Conservation (phyloP, 1,140 invertebrate species). For the Oedothorax gibbosus region DNA sequence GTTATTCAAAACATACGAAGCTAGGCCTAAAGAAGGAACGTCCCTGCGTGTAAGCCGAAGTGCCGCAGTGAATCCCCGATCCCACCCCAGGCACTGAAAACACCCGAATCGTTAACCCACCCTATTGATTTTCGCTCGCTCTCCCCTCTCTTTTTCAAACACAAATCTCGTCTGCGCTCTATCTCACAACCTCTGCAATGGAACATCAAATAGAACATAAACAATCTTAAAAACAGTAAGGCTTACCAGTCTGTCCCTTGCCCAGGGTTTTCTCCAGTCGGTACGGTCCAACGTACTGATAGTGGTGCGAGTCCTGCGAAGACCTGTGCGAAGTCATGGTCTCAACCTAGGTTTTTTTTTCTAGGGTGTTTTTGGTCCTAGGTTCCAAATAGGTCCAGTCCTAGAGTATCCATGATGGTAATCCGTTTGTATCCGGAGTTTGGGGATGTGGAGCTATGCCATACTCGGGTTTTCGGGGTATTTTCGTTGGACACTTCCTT, state of each 20-base stretch:
- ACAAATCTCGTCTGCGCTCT: too few relatives aligned
- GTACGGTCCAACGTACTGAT: slow-evolving; percentile 97
- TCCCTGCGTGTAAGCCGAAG: slow-evolving; percentile 19
- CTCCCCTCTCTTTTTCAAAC: too few relatives aligned
- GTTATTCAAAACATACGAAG: background rate
- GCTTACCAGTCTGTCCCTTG: slow-evolving; percentile 97
- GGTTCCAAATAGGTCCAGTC: slow-evolving; percentile 52
- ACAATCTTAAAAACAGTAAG: slow-evolving; percentile 40
- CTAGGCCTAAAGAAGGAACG: slow-evolving; percentile 36
- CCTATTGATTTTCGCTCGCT: too few relatives aligned
- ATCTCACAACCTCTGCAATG: background rate
- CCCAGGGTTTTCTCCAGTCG: slow-evolving; percentile 98
- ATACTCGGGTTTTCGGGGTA: slow-evolving; percentile 40
- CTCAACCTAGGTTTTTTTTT: background rate
- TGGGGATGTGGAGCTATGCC: slow-evolving; percentile 52
- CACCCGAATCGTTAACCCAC: background rate
- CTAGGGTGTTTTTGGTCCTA: slow-evolving; percentile 18
- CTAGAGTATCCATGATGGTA: slow-evolving; percentile 52
- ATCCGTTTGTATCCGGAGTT: slow-evolving; percentile 7
- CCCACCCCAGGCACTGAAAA: slow-evolving; percentile 5
- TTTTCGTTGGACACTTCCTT: slow-evolving; percentile 16
- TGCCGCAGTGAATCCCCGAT: slow-evolving; percentile 43
- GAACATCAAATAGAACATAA: background rate
- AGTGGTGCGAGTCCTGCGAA: slow-evolving; percentile 57
- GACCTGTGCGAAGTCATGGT: slow-evolving; percentile 58